These are phyloP conservation scores for Trichechus manatus DNA, from an alignment of 2,113 vertebrate species.

Conservation along the genomic window DNA sequence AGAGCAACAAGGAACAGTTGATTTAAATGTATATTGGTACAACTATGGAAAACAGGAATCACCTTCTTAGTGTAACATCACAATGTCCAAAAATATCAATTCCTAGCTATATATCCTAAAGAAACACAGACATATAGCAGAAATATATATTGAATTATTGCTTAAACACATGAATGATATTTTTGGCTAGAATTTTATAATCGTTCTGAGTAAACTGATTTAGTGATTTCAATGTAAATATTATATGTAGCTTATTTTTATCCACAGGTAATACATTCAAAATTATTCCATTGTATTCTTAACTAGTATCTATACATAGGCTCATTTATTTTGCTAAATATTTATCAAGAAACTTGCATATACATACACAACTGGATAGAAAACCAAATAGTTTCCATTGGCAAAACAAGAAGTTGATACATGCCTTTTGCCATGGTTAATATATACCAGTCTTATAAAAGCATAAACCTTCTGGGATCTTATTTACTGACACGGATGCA, in stretches of 20 bases:
- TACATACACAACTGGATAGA: not conserved
- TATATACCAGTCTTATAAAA: too few species aligned
- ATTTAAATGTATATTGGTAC: not conserved
- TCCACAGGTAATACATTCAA: not conserved
- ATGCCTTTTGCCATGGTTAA: not conserved
- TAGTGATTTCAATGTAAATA: not conserved
- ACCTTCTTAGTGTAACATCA: not conserved
- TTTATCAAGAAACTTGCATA: not conserved
- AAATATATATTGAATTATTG: not conserved
- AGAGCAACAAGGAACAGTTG: not conserved
- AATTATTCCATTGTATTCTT: not conserved
- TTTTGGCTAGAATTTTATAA: not conserved
- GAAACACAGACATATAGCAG: not conserved
- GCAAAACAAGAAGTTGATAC: not conserved
- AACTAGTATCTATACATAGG: not conserved
- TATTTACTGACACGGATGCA: constrained; percentile 81
- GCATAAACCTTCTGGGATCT: not conserved
- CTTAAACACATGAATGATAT: not conserved
- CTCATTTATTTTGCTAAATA: not conserved
- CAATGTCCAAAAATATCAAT: not conserved
- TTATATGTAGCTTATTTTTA: not conserved
- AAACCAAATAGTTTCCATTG: not conserved
- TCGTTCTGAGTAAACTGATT: not conserved
- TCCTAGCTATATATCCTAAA: not conserved
- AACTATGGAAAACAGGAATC: not conserved